A percentile compares a stretch with the other conserved stretches of the same genome.
phyloP scores from a whole-genome alignment of 1,140 invertebrate genomes.

The Neodiprion virginianus region DNA sequence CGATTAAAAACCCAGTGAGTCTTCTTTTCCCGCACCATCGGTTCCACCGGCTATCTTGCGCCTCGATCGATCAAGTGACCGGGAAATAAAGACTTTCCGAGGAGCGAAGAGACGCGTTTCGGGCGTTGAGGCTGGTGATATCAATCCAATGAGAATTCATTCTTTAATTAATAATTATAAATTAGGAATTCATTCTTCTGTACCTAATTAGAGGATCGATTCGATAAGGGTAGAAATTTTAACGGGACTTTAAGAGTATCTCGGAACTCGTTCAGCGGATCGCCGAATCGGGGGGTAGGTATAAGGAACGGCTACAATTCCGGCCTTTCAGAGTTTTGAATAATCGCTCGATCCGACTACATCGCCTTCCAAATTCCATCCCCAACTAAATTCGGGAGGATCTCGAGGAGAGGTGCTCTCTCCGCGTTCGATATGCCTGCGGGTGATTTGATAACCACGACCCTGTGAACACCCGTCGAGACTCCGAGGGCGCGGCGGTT shows the following conservation, averaged over 20 bases:
- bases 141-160: too few species aligned
- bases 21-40: too few species aligned
- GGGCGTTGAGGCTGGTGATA: too few species aligned
- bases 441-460: background rate
- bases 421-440: background rate
- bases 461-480: background rate
- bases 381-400: background rate
- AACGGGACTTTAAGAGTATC: background rate
- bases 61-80: background rate
- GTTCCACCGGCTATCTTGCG: too few species aligned
- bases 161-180: too few species aligned
- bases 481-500: background rate
- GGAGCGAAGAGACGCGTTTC: too few species aligned
- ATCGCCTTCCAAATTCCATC: too few species aligned
- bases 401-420: background rate
- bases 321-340: background rate
- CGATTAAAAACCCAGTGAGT: too few species aligned
- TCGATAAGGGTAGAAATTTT: background rate
- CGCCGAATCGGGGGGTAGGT: background rate
- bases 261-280: background rate
- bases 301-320: background rate
- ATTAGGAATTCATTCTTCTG: too few species aligned
- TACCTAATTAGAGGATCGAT: background rate
- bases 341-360: too few species aligned
- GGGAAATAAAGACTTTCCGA: background rate